A percentile compares a stretch with the other conserved stretches of the same genome.
phyloP scores from a whole-genome alignment of 2,113 vertebrate genomes.

The Elephas maximus region DNA sequence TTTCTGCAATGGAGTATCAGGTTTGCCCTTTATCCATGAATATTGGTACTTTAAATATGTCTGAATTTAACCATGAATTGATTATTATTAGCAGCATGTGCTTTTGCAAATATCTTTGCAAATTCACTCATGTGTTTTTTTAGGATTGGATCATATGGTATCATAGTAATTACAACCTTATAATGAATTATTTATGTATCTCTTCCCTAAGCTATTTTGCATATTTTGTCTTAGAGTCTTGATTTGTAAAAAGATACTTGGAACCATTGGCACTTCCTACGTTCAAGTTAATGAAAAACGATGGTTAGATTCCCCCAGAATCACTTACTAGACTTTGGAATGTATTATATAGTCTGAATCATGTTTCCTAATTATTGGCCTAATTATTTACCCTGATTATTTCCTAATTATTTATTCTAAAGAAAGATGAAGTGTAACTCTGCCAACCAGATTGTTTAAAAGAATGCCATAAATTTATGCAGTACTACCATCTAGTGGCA shows the following conservation, averaged over 20 bases:
- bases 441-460: neutral
- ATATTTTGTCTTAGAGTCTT: conserved; percentile 54
- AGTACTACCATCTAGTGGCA: conserved; percentile 77
- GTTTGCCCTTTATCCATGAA: neutral
- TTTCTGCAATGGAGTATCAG: neutral
- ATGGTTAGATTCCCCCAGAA: neutral
- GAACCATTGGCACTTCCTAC: neutral
- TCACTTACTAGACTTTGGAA: conserved; percentile 37
- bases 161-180: neutral
- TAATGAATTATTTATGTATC: conserved; percentile 2
- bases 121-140: neutral
- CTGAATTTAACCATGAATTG: conserved; percentile 3
- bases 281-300: conserved; percentile 39
- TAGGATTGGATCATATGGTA: neutral
- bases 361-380: conserved; percentile 36
- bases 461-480: conserved; percentile 8
- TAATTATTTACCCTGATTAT: neutral
- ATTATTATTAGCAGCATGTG: neutral
- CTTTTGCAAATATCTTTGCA: conserved; percentile 24
- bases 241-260: conserved; percentile 46
- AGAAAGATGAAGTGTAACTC: neutral
- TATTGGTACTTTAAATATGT: neutral
- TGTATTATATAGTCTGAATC: neutral
- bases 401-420: neutral
- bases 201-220: neutral